phyloP scores from a whole-genome alignment of 2,797 vertebrate genomes.

The Brachyrhaphis roseni region DNA sequence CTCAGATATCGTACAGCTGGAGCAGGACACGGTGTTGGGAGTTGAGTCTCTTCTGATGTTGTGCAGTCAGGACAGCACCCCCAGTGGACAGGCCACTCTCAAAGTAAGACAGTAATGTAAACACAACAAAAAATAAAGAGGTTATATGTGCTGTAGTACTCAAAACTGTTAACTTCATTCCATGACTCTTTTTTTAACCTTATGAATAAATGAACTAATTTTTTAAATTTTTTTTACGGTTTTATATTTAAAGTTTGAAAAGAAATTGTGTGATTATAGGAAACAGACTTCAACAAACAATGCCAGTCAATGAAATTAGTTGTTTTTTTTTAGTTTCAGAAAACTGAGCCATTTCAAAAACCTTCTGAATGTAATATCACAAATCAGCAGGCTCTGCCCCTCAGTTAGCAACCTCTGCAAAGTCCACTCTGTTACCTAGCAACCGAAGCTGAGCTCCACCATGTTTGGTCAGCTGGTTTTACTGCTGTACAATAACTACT shows the following conservation, averaged over 20 bases:
- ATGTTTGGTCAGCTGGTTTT: too few species aligned
- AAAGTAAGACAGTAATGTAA: slow-evolving; percentile 82
- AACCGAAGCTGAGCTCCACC: too few species aligned
- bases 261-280: not conserved
- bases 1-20: slow-evolving; percentile 89
- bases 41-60: slow-evolving; percentile 94
- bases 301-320: too few species aligned
- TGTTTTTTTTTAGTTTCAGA: not conserved
- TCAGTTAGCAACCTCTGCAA: too few species aligned
- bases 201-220: not conserved
- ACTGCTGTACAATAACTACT: too few species aligned
- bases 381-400: too few species aligned
- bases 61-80: slow-evolving; percentile 91
- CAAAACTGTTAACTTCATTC: not conserved
- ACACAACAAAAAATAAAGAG: not conserved
- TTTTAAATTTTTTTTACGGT: not conserved
- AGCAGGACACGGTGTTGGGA: slow-evolving; percentile 94
- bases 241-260: not conserved
- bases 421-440: too few species aligned
- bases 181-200: not conserved
- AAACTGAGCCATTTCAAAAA: too few species aligned
- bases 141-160: not conserved
- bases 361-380: too few species aligned
- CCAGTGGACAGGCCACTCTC: slow-evolving; percentile 88
- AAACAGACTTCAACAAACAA: not conserved